Evolutionary conservation across 2,888 invertebrate genomes (phyloP).

Genomic region (Xestia c-nigrum): DNA sequence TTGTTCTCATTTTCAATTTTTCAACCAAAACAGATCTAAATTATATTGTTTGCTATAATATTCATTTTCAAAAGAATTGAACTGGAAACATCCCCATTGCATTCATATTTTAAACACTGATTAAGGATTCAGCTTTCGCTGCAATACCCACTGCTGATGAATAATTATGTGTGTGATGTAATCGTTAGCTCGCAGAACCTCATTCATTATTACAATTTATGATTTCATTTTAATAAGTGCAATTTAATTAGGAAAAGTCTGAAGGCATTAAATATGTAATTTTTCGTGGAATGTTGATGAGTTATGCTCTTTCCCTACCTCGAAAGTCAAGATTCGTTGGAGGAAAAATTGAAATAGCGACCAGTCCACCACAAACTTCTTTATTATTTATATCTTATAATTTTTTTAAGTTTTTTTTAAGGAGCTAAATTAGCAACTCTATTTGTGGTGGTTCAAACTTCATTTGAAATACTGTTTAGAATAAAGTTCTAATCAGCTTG

Average conservation of each 20-base stretch:
- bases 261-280: not conserved
- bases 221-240: not conserved
- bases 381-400: not conserved
- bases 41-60: not conserved
- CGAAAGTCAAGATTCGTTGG: not conserved
- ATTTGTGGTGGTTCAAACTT: no score
- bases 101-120: constrained; percentile 30
- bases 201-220: constrained; percentile 8
- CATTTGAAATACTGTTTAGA: no score
- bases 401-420: not conserved
- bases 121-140: constrained; percentile 27
- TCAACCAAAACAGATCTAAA: not conserved
- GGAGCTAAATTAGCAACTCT: no score
- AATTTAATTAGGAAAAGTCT: constrained; percentile 9
- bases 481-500: no score
- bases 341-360: not conserved
- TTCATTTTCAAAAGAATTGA: not conserved
- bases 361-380: not conserved
- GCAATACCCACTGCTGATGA: constrained; percentile 3
- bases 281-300: not conserved
- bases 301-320: not conserved
- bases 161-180: constrained; percentile 18
- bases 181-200: constrained; percentile 15
- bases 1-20: not conserved
- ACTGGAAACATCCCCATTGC: not conserved